phyloP scores from a whole-genome alignment of 2,113 vertebrate species.

The Dasypus novemcinctus region DNA sequence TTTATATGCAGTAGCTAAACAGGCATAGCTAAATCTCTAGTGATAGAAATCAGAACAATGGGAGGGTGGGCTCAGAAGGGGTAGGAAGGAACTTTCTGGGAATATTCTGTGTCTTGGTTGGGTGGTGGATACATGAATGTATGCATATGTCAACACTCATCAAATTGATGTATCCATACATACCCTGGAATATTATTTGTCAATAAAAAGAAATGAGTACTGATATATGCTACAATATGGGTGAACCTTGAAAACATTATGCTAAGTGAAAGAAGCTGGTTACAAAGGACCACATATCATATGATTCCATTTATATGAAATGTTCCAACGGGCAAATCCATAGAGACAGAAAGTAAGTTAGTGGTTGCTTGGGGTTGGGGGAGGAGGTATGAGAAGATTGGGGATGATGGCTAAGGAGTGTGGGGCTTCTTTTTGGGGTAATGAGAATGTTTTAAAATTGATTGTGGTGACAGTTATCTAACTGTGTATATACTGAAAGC shows the following conservation, averaged over 20 bases:
- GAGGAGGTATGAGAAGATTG: background rate
- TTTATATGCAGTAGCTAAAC: background rate
- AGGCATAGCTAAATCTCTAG: background rate
- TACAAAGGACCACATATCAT: background rate
- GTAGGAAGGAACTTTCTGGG: background rate
- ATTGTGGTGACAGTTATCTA: background rate
- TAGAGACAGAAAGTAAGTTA: background rate
- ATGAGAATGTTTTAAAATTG: too few relatives aligned
- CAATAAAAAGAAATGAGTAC: too few relatives aligned
- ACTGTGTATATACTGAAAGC: background rate
- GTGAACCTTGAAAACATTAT: too few relatives aligned
- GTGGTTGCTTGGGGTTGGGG: background rate
- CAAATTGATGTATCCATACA: background rate
- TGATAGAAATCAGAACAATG: background rate
- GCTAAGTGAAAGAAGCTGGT: too few relatives aligned
- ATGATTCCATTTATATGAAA: background rate
- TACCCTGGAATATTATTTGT: too few relatives aligned
- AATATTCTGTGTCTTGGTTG: background rate
- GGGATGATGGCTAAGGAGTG: background rate
- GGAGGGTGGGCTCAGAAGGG: background rate
- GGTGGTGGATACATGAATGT: background rate
- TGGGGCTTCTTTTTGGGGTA: background rate
- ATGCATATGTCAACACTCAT: background rate
- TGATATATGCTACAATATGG: too few relatives aligned
- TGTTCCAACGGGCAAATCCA: background rate